Percentiles rank a stretch among this genome's conserved stretches.
These are phyloP conservation scores for Paratilapia polleni DNA, from an alignment of 2,113 vertebrate genomes.

Conservation along the genomic window DNA sequence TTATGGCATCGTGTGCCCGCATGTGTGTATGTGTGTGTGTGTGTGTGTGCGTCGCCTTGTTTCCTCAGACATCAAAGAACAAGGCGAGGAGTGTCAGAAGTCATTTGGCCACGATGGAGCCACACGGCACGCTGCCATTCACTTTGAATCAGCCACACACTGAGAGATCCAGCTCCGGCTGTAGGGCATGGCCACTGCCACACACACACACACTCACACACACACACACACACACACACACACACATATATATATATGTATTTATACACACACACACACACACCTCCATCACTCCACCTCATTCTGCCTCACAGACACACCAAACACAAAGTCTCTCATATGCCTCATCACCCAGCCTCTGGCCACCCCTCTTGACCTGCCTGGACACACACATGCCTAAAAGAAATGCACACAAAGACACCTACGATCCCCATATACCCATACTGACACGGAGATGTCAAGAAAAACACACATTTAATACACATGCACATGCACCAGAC, in stretches of 20 bases:
- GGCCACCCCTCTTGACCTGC: constrained; percentile 49
- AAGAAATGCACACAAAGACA: constrained; percentile 38
- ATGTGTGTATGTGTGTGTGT: constrained; percentile 31
- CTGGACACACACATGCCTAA: constrained; percentile 35
- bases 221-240: constrained; percentile 34
- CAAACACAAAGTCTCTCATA: constrained; percentile 59
- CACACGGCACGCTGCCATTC: constrained; percentile 73
- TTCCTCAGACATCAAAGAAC: constrained; percentile 72
- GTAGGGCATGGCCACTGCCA: constrained; percentile 34
- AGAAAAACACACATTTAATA: constrained; percentile 51
- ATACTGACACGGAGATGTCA: constrained; percentile 44
- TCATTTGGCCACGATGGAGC: constrained; percentile 74
- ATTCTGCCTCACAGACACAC: constrained; percentile 58
- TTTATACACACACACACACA: constrained; percentile 38
- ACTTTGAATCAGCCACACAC: constrained; percentile 74
- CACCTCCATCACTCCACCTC: constrained; percentile 41
- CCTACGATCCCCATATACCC: constrained; percentile 8
- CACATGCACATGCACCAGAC: constrained; percentile 55
- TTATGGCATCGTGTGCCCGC: constrained; percentile 21
- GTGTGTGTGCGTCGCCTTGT: constrained; percentile 42
- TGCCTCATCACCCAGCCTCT: constrained; percentile 61
- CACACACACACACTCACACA: constrained; percentile 1
- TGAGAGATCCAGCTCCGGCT: constrained; percentile 65
- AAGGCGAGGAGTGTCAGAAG: constrained; percentile 80
- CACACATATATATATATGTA: constrained; percentile 31